Evolutionary conservation across 1,140 invertebrate species (phyloP).

Genomic region (Pygmarrhopalites habei): DNA sequence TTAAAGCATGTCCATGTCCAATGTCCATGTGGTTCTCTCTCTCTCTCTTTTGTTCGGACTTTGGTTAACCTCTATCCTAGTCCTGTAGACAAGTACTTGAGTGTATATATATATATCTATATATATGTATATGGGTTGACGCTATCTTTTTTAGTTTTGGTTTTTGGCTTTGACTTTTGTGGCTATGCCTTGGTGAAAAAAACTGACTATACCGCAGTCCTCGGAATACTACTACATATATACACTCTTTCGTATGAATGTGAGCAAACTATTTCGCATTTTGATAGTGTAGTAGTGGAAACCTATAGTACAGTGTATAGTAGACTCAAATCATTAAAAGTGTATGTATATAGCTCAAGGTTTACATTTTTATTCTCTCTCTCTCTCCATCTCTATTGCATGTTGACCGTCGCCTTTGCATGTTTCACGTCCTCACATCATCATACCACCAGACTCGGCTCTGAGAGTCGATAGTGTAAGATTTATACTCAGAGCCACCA

Average conservation of each 20-base stretch:
- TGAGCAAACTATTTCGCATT: background rate
- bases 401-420: background rate
- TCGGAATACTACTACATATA: background rate
- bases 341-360: conserved; percentile 4
- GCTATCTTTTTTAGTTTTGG: too few species aligned
- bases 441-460: background rate
- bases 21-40: too few species aligned
- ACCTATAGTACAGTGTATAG: background rate
- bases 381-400: background rate
- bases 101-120: too few species aligned
- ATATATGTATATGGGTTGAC: too few species aligned
- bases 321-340: background rate
- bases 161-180: too few species aligned
- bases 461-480: background rate
- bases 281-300: too few species aligned
- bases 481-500: background rate
- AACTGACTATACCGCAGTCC: too few species aligned
- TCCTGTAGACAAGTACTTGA: too few species aligned
- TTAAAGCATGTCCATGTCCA: too few species aligned
- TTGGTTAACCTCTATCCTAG: too few species aligned
- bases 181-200: too few species aligned
- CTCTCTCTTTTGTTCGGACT: too few species aligned
- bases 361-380: conserved; percentile 5
- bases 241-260: background rate
- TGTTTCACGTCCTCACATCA: background rate